Conservation (phyloP, 2,888 invertebrate genomes). For the Dryobota labecula region DNA sequence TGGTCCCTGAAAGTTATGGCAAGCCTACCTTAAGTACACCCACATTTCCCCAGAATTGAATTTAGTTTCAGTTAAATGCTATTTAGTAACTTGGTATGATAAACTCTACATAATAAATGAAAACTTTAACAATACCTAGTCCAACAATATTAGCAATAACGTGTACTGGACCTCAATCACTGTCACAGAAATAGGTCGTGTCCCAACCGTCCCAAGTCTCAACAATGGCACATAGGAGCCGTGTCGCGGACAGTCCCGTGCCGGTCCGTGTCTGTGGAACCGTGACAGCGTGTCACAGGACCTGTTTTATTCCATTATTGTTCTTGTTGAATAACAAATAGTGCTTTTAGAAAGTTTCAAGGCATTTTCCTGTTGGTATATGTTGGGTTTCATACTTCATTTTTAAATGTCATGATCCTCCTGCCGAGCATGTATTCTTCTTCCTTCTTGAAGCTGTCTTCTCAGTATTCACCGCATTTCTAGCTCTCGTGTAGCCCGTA, state of each 20-base stretch:
- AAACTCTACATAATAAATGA: constrained; percentile 13
- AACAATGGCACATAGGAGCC: constrained; percentile 56
- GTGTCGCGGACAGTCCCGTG: constrained; percentile 42
- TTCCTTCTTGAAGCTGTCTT: not conserved
- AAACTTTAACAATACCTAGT: constrained; percentile 3
- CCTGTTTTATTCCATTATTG: constrained; percentile 45
- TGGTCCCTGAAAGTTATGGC: too few species aligned
- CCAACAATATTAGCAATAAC: constrained; percentile 37
- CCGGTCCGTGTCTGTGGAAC: constrained; percentile 48
- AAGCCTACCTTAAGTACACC: too few species aligned
- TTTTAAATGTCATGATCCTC: not conserved
- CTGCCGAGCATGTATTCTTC: not conserved
- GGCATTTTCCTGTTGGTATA: not conserved
- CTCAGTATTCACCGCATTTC: not conserved
- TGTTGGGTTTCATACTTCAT: not conserved
- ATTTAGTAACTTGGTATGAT: not conserved
- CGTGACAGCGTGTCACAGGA: constrained; percentile 52
- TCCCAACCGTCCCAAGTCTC: constrained; percentile 41
- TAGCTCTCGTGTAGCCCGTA: not conserved
- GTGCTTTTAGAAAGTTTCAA: not conserved
- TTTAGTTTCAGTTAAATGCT: not conserved
- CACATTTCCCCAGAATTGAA: too few species aligned
- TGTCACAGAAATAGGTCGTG: constrained; percentile 63
- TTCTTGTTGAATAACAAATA: constrained; percentile 30
- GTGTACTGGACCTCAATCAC: constrained; percentile 51